Evolutionary conservation across 2,113 vertebrate species (phyloP).

Genomic region (Alexandromys fortis): DNA sequence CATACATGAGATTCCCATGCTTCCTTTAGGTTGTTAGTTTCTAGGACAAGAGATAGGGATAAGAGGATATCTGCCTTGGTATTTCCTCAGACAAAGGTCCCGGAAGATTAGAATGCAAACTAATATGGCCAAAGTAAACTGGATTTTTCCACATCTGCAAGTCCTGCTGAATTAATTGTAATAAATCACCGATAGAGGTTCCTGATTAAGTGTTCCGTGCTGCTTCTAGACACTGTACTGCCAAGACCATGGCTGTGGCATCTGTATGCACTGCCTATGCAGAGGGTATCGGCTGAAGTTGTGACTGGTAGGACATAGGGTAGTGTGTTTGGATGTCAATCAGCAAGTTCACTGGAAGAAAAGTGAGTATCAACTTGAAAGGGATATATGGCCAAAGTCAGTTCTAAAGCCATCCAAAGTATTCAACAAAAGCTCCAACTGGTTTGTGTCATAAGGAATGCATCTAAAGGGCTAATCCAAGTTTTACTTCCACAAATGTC

Average conservation of each 20-base stretch:
- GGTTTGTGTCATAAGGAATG: neutral
- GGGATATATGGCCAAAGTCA: neutral
- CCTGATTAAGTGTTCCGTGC: neutral
- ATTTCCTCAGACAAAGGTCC: neutral
- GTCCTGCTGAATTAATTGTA: neutral
- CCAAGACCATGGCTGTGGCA: neutral
- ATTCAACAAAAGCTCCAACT: neutral
- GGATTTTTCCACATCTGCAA: neutral
- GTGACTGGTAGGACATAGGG: neutral
- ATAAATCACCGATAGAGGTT: neutral
- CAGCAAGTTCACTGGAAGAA: neutral
- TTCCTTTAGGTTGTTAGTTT: neutral
- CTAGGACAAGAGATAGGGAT: neutral
- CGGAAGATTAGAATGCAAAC: neutral
- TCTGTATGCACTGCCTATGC: neutral
- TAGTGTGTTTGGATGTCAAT: neutral
- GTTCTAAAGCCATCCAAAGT: neutral
- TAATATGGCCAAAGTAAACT: neutral
- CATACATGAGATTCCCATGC: neutral
- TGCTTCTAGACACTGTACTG: neutral
- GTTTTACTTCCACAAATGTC: no score
- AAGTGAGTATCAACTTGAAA: neutral
- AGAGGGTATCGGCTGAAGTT: neutral
- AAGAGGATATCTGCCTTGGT: neutral
- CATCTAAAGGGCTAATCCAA: no score